Conservation (phyloP, 2,888 invertebrate species). For the Cheilosia urbana region DNA sequence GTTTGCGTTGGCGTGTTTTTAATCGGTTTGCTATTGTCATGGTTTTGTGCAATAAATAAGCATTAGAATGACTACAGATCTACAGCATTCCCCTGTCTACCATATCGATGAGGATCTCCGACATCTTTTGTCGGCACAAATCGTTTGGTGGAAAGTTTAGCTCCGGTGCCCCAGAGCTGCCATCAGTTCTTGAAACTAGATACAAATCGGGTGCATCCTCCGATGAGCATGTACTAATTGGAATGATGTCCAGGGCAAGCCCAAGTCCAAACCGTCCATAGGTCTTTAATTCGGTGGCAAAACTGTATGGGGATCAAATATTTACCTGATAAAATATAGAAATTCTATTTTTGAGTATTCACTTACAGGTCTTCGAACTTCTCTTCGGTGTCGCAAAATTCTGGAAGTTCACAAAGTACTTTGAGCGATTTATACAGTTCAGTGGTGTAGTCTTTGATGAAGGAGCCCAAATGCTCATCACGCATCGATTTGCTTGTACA, state of each 20-base stretch:
- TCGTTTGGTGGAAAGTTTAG: constrained; percentile 85
- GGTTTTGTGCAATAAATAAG: constrained; percentile 35
- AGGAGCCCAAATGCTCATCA: constrained; percentile 85
- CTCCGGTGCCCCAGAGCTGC: constrained; percentile 81
- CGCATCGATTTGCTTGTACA: constrained; percentile 87
- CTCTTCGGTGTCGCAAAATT: constrained; percentile 83
- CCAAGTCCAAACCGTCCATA: constrained; percentile 88
- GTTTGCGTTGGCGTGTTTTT: neutral
- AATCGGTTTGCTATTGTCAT: constrained; percentile 39
- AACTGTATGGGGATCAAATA: constrained; percentile 82
- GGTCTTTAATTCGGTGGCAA: constrained; percentile 87
- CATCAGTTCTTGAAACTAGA: constrained; percentile 80
- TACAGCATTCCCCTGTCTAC: constrained; percentile 87
- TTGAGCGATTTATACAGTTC: constrained; percentile 86
- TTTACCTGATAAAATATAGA: neutral
- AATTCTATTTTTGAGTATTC: neutral
- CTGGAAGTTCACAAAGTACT: constrained; percentile 84
- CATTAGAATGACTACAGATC: constrained; percentile 9
- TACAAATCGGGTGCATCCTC: constrained; percentile 90
- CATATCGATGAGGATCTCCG: constrained; percentile 88
- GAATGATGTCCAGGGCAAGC: constrained; percentile 88
- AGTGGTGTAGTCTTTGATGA: constrained; percentile 86
- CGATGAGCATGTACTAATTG: constrained; percentile 88
- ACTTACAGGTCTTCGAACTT: constrained; percentile 86
- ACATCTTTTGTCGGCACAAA: constrained; percentile 88